A percentile compares a stretch with the other conserved stretches of the same genome.
These are phyloP conservation scores for Polymixis flavicincta DNA, from an alignment of 2,888 invertebrate genomes.

Conservation along the genomic window DNA sequence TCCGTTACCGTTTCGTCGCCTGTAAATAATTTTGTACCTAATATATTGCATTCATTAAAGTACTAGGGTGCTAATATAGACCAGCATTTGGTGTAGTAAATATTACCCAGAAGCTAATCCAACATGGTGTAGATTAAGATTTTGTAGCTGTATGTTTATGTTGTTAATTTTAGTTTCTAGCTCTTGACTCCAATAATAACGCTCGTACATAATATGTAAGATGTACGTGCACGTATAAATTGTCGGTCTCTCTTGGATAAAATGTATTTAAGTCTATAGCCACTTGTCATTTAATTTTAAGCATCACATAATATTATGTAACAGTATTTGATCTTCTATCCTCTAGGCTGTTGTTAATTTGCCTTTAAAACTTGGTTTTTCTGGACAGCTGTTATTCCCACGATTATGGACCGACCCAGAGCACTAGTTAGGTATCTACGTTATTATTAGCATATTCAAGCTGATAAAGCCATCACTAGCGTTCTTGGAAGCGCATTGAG, in stretches of 20 bases:
- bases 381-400: constrained; percentile 72
- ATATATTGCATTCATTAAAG: constrained; percentile 33
- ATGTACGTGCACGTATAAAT: constrained; percentile 50
- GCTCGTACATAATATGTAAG: neutral
- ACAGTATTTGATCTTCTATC: neutral
- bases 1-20: neutral
- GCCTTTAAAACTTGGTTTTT: constrained; percentile 38
- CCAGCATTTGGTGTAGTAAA: constrained; percentile 4
- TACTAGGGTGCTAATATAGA: neutral
- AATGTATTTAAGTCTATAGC: constrained; percentile 47
- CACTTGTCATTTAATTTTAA: constrained; percentile 26
- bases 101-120: constrained; percentile 22
- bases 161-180: constrained; percentile 63
- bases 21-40: constrained; percentile 3
- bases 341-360: constrained; percentile 5
- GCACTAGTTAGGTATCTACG: constrained; percentile 73
- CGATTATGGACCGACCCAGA: constrained; percentile 70
- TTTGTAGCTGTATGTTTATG: constrained; percentile 39
- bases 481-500: constrained; percentile 67
- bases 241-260: constrained; percentile 40
- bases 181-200: constrained; percentile 61
- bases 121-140: constrained; percentile 50
- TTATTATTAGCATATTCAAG: constrained; percentile 86
- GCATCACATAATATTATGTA: neutral
- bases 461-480: constrained; percentile 78